Base-by-base conservation (phyloP, 2,888 invertebrate species). In the Metallyticus violacea region DNA sequence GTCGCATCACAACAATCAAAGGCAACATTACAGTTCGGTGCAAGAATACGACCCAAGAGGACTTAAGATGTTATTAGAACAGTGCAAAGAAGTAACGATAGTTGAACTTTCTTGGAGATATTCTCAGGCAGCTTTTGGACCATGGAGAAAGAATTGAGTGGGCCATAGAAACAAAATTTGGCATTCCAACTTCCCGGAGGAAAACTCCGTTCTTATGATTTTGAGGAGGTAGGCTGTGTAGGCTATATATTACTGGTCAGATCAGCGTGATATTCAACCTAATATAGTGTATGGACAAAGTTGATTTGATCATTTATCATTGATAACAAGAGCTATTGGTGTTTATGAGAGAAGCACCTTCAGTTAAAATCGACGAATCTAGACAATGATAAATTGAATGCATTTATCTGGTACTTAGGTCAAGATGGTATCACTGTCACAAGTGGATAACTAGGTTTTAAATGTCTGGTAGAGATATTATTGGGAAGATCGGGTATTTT, bases 1-100 rank as follows among this genome's bases (percentile, higher is more conserved):
- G 91, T 91, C 87, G 91, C 91, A 3, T 91, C 91, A 81, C 90
- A 91, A 88, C 89, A 91, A 22, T 15, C 90, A 88, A 90, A 40
- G 89, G 89, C 83, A 89, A 91, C 30, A n/a, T 29, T 82, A 25
- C 78, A 86, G 28, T 87, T 87, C 78, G 87, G 87, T 26, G 85
- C 81, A n/a, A 80, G 87, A 77, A 87, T 87, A 79, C 80, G 87
- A 77, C 87, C 87, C n/a, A 87, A 87, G 40, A 80, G 87, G 29
- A 80, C 40, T 15, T 62, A 62, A 62, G 22, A 15, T 15, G 15
- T 62, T 1, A 40, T n/a, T n/a, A n/a, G n/a, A 15, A 0, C 7
- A 40, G 7, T 62, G 4, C 15, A 15, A 15, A 22, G 40, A 15
- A 62, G 15, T 4, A 62, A 62, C 9, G 9, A 62, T 15, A 15